These are phyloP conservation scores for Arenaria interpres DNA, from an alignment of 2,113 vertebrate genomes.

Conservation along the genomic window DNA sequence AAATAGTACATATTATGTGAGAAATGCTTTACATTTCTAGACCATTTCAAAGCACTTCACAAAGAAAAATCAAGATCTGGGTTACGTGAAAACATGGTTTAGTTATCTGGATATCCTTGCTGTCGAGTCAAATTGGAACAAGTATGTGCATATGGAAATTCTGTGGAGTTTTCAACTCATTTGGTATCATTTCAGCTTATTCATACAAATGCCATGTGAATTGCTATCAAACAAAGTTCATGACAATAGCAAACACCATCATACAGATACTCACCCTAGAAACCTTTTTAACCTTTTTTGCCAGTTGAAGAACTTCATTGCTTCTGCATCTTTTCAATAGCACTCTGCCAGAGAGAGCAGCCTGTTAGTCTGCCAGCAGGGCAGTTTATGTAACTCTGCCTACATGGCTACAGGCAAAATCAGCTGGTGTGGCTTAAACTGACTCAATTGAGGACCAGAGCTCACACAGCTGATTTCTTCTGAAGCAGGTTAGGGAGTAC, in stretches of 20 bases:
- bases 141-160: background rate
- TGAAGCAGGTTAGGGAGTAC: background rate
- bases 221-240: background rate
- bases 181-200: background rate
- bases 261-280: background rate
- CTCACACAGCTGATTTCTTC: background rate
- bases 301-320: background rate
- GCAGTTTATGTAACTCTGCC: background rate
- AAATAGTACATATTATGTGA: background rate
- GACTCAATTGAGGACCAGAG: background rate
- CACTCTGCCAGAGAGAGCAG: background rate
- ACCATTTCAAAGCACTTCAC: background rate
- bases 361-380: background rate
- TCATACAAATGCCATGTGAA: background rate
- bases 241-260: background rate
- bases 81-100: background rate
- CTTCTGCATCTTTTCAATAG: background rate
- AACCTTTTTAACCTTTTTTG: background rate
- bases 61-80: background rate
- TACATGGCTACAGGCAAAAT: background rate
- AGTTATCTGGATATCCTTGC: background rate
- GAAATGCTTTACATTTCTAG: background rate
- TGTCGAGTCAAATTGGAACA: background rate
- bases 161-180: background rate
- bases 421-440: background rate